Conservation (phyloP, 2,113 vertebrate genomes). For the Thinocorus orbignyianus region DNA sequence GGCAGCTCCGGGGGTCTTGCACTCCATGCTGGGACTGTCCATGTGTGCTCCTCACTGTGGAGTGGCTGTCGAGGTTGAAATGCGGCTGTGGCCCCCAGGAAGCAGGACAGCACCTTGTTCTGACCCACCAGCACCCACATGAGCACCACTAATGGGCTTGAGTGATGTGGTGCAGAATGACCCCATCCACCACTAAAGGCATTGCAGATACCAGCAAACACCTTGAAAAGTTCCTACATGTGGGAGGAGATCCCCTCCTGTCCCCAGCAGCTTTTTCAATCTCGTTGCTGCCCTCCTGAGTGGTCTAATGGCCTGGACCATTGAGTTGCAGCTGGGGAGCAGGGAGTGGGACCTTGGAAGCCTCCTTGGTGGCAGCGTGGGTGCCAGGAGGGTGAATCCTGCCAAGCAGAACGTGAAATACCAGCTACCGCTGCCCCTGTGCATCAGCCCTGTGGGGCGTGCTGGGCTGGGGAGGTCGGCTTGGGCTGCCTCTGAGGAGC, state of each 20-base stretch:
- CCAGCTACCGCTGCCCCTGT: not conserved
- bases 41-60: not conserved
- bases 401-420: not conserved
- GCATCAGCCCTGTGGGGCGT: rapidly evolving
- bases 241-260: not conserved
- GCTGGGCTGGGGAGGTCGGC: not conserved
- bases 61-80: not conserved
- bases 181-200: not conserved
- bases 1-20: not conserved
- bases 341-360: not conserved
- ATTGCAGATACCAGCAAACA: not conserved
- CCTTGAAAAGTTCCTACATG: not conserved
- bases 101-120: not conserved
- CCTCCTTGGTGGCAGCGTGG: not conserved
- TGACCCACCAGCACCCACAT: not conserved
- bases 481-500: not conserved
- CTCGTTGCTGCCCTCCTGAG: not conserved
- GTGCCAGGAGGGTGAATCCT: not conserved
- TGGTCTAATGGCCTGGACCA: rapidly evolving
- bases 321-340: not conserved
- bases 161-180: rapidly evolving
- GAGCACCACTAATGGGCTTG: not conserved
- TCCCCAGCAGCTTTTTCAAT: not conserved
- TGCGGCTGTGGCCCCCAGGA: not conserved
- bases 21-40: not conserved